A percentile compares a stretch with the other conserved stretches of the same genome.
Conservation (phyloP, 2,113 vertebrate species). For the Otocyon megalotis region DNA sequence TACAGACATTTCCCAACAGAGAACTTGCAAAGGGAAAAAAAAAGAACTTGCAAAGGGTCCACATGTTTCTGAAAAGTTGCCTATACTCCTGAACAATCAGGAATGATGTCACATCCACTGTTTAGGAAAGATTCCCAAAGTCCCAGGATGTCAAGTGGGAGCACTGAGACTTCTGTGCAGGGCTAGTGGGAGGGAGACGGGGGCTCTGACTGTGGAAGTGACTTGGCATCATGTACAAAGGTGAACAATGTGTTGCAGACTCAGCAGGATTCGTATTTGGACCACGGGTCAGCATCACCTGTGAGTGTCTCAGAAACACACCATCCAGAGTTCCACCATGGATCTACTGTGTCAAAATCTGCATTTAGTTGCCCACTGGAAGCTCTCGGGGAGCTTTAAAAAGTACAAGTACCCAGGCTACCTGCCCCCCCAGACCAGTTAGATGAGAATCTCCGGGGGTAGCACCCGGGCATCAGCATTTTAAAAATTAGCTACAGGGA, state of each 20-base stretch:
- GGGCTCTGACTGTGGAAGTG: not conserved
- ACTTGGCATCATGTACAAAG: not conserved
- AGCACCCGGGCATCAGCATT: not conserved
- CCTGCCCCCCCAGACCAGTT: not conserved
- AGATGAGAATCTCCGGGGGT: not conserved
- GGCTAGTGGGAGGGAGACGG: fast-evolving
- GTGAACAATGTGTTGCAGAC: not conserved
- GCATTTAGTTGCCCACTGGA: not conserved
- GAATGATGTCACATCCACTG: no score
- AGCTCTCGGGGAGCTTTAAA: no score
- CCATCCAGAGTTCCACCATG: fast-evolving
- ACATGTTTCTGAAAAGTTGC: not conserved
- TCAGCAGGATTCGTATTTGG: fast-evolving
- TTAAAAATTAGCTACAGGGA: not conserved
- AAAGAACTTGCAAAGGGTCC: not conserved
- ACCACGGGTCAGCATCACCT: fast-evolving
- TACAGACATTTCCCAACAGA: not conserved
- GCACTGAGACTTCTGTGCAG: fast-evolving
- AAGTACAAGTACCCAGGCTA: not conserved
- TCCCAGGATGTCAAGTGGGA: not conserved
- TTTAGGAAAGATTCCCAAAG: not conserved
- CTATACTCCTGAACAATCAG: not conserved
- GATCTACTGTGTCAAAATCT: not conserved
- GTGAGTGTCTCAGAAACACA: not conserved
- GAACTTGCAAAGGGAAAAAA: not conserved